Base-by-base conservation (phyloP, 2,888 invertebrate species). In the Eupeodes luniger region DNA sequence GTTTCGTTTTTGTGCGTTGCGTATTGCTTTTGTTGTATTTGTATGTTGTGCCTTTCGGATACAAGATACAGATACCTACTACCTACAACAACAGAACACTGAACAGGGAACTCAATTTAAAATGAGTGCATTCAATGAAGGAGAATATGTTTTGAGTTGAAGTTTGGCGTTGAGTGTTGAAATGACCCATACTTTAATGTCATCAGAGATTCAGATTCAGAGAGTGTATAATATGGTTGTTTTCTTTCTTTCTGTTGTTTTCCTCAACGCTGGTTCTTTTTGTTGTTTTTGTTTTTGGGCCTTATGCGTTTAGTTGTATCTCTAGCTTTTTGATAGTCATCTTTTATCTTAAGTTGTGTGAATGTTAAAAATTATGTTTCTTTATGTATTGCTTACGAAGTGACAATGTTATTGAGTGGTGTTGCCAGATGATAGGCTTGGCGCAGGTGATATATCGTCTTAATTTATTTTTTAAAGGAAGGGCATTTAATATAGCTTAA, bases 271-370 rank as follows among this genome's bases (percentile, higher is more conserved):
- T 61, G 27, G 47, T 62, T 19, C 12, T 47, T 66, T 49, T 19
- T 44, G 19, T 16, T 40, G 55, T 61, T 62, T 3, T 40, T n/a
- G 0, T 62, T 64, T 16, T 16, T 47, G 55, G 75, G 47, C 34
- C 47, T 72, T 66, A 67, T 61, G 72, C 47, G 36, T 82, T 79
- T 69, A 59, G 70, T 62, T 80, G 55, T 57, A 67, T 83, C 19
- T 83, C 27, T 80, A 57, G 83, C 72, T 80, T 87, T 27, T 80
- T 80, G 79, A 87, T 83, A 80, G 66, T 67, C 80, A 83, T 87
- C 83, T 87, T 87, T 83, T 83, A 87, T 87, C 87, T 83, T 80
- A 87, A 87, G 76, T 76, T 87, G 83, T 87, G 80, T 83, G 74
- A 80, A 87, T 80, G 80, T 77, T 80, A 74, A 76, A 77, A 87